Evolutionary conservation across 1,140 invertebrate species (phyloP).

Genomic region (Bombus vancouverensis): DNA sequence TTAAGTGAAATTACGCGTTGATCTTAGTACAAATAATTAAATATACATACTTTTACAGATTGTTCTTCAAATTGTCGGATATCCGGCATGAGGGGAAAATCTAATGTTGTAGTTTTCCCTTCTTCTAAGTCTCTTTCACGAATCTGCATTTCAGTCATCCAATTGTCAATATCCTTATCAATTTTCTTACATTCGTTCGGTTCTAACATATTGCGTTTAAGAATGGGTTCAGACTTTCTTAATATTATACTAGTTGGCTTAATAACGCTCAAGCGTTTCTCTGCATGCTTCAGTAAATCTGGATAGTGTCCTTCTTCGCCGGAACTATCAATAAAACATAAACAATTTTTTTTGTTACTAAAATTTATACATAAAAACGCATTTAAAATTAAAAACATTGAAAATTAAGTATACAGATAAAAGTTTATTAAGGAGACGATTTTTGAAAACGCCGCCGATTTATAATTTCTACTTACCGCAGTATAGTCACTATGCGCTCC

Average conservation of each 20-base stretch:
- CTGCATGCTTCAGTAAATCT: slow-evolving; percentile 83
- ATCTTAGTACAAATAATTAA: not conserved
- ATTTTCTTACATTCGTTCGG: slow-evolving; percentile 78
- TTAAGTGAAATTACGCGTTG: not conserved
- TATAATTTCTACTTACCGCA: slow-evolving; percentile 76
- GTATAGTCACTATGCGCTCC: slow-evolving; percentile 85
- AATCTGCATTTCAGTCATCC: slow-evolving; percentile 80
- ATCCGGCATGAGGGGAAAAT: slow-evolving; percentile 55
- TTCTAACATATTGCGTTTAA: slow-evolving; percentile 77
- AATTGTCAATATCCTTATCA: slow-evolving; percentile 79
- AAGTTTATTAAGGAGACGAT: too few species aligned
- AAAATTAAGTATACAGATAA: not conserved
- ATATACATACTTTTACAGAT: slow-evolving; percentile 27
- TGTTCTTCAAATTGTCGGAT: slow-evolving; percentile 65
- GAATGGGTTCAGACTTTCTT: slow-evolving; percentile 80
- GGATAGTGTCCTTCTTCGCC: slow-evolving; percentile 88
- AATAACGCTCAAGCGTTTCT: slow-evolving; percentile 82
- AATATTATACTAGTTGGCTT: slow-evolving; percentile 84
- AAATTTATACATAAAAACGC: not conserved
- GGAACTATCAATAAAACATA: slow-evolving; percentile 77
- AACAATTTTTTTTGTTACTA: not conserved
- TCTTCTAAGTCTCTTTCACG: slow-evolving; percentile 78
- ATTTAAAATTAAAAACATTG: not conserved
- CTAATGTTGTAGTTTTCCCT: slow-evolving; percentile 59
- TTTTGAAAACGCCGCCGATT: slow-evolving; percentile 20